These are phyloP conservation scores for Panthera leo DNA, from an alignment of 2,113 vertebrate species.

Conservation along the genomic window DNA sequence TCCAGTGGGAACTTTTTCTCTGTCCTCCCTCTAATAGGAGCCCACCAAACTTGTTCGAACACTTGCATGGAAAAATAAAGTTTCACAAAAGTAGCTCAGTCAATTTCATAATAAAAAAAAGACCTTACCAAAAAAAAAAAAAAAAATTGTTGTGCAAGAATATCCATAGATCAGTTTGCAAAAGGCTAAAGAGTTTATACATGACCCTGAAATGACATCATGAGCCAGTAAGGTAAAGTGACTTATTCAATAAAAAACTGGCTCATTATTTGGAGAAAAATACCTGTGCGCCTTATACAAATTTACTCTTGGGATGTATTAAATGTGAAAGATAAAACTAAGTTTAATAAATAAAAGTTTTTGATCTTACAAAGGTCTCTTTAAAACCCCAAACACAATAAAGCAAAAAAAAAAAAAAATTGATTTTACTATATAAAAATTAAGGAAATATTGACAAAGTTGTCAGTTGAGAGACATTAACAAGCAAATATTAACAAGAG, in stretches of 20 bases:
- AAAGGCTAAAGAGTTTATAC: background rate
- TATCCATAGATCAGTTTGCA: background rate
- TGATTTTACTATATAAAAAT: background rate
- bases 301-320: background rate
- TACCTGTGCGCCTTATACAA: background rate
- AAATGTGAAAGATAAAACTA: constrained; percentile 6
- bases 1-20: background rate
- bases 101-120: background rate
- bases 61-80: background rate
- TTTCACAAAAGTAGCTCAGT: background rate
- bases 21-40: background rate
- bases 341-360: background rate
- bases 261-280: background rate
- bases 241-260: background rate
- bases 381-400: background rate
- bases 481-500: background rate
- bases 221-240: background rate
- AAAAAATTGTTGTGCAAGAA: background rate
- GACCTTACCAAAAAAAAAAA: background rate
- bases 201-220: background rate
- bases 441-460: background rate
- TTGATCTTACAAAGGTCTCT: background rate
- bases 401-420: background rate
- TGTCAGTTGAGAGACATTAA: background rate
- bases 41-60: background rate